Evolutionary conservation across 1,140 invertebrate genomes (phyloP), one percentile per base, ranked within the genome.

Genomic region (Brachionus manjavacas): DNA sequence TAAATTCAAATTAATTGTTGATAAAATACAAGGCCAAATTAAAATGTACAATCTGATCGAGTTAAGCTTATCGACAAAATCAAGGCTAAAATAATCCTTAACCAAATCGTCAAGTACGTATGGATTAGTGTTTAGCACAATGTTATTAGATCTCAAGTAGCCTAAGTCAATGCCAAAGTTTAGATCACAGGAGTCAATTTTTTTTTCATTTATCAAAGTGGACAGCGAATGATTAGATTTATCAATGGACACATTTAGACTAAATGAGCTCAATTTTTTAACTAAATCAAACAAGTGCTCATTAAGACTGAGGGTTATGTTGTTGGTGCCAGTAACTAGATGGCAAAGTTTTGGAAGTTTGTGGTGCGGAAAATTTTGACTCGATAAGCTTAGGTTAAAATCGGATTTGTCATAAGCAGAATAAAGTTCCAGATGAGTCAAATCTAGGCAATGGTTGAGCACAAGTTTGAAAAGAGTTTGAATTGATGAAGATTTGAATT

Each of bases 21-120:
- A 31, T 14, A 76, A 46, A 12, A 76, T 76, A 76, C 72, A 76
- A 1, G 72, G 72, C 72, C 72, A 76, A n/a, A 76, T 76, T 4
- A 76, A 46, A n/a, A 76, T 76, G 46, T 76, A 76, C 72, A 76
- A 76, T 49, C 31, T 76, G 25, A 76, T 76, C 14, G 72, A 76
- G 20, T 76, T 35, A 3, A 76, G 72, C 25, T 76, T 76, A 28
- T 76, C 46, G 35, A 11, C 25, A 76, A 49, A 76, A 49, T 76
- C 31, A 20, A 76, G 25, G 1, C 8, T 16, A 76, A 76, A 76
- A 31, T 76, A 52, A 1, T 76, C 72, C 49, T 76, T 28, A 8
- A 76, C 43, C 12, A 76, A 28, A 76, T 76, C 72, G 41, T 76
- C 72, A 4, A 76, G 20, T 11, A 49, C 72, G 49, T 76, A 76